These are phyloP conservation scores for Liparis tanakae DNA, from an alignment of 2,797 vertebrate species.

Conservation along the genomic window DNA sequence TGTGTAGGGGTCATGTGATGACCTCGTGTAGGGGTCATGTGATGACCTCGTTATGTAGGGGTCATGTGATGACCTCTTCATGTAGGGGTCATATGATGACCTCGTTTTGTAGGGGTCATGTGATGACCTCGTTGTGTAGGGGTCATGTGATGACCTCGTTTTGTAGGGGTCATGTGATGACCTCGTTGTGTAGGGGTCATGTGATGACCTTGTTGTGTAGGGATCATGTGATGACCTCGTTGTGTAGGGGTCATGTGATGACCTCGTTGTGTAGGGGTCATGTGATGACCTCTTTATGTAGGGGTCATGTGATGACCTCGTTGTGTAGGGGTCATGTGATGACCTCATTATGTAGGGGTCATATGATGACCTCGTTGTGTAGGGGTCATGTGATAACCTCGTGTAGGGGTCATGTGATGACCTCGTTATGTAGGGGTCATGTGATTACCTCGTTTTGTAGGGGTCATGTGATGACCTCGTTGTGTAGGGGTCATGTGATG, in stretches of 20 bases:
- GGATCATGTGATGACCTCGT: background rate
- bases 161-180: background rate
- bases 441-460: background rate
- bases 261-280: background rate
- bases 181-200: background rate
- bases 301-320: background rate
- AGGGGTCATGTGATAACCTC: background rate
- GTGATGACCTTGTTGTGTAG: background rate
- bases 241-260: background rate
- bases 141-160: conserved; percentile 5
- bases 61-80: conserved; percentile 5
- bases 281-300: background rate
- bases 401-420: background rate
- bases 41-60: background rate
- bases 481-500: background rate
- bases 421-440: background rate
- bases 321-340: background rate
- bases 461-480: background rate
- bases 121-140: background rate
- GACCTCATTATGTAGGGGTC: background rate
- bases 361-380: background rate
- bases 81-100: background rate
- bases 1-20: background rate
- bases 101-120: background rate
- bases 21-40: background rate